Conservation (phyloP, 2,113 vertebrate species). For the Notothenia coriiceps region DNA sequence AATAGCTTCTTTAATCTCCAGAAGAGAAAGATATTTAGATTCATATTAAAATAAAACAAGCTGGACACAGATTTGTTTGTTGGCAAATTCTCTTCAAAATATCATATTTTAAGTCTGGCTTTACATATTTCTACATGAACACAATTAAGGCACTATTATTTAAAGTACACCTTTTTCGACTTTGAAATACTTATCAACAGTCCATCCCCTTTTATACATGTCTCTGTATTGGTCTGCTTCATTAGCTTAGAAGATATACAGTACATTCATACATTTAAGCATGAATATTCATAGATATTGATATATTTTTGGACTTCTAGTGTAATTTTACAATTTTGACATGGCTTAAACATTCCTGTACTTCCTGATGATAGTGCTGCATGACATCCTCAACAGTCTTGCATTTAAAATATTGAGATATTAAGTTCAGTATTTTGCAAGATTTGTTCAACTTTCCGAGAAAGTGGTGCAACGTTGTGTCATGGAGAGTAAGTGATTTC, state of each 20-base stretch:
- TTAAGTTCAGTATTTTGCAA: not conserved
- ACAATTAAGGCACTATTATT: too few species aligned
- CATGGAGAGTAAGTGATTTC: constrained; percentile 32
- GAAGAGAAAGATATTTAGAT: not conserved
- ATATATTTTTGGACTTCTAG: not conserved
- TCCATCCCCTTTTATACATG: too few species aligned
- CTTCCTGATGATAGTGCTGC: not conserved
- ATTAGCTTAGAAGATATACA: not conserved
- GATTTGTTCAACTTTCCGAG: not conserved
- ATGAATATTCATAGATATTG: not conserved
- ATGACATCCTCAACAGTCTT: not conserved
- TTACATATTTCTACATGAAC: too few species aligned
- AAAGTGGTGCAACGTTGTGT: constrained; percentile 20
- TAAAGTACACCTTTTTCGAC: too few species aligned
- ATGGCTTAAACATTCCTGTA: not conserved
- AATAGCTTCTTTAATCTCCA: not conserved
- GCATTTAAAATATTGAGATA: not conserved
- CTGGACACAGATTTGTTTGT: too few species aligned
- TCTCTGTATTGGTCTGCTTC: too few species aligned
- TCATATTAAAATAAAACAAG: too few species aligned
- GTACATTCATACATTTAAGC: not conserved
- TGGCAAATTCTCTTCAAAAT: too few species aligned
- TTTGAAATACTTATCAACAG: too few species aligned
- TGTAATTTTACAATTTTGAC: not conserved
- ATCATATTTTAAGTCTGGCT: too few species aligned